Evolutionary conservation across 2,113 vertebrate species (phyloP).

Genomic region (Bos javanicus): DNA sequence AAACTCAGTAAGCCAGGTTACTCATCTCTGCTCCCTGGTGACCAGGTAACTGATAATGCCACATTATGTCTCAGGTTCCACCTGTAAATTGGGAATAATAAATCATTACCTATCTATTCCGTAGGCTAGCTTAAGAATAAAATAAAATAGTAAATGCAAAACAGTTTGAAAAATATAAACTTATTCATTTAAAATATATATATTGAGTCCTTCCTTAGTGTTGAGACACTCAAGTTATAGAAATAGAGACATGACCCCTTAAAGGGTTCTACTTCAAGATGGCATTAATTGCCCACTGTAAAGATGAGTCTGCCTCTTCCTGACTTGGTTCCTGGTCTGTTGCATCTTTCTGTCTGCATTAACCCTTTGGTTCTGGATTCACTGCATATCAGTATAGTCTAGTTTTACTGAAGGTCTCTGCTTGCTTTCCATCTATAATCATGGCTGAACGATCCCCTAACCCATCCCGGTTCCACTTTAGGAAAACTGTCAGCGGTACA

Average conservation of each 20-base stretch:
- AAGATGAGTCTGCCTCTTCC: background rate
- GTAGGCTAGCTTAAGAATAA: background rate
- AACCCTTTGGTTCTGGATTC: background rate
- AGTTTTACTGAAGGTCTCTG: background rate
- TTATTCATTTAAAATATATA: background rate
- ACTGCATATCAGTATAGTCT: background rate
- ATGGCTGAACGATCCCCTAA: constrained; percentile 53
- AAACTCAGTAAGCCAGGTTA: background rate
- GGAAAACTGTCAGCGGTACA: constrained; percentile 56
- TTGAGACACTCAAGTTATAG: background rate
- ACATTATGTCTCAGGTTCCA: background rate
- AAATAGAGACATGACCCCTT: background rate
- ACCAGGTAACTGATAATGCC: background rate
- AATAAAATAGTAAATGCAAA: background rate
- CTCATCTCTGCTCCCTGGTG: background rate
- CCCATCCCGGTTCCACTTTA: constrained; percentile 57
- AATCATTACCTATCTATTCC: background rate
- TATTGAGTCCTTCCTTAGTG: background rate
- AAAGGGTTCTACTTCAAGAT: background rate
- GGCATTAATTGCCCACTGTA: background rate
- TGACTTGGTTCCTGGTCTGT: background rate
- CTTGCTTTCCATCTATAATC: constrained; percentile 35
- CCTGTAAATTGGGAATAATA: background rate
- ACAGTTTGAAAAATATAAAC: constrained; percentile 7
- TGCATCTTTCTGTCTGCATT: background rate